phyloP scores from a whole-genome alignment of 2,113 vertebrate genomes.

The Chionodraco myersi region DNA sequence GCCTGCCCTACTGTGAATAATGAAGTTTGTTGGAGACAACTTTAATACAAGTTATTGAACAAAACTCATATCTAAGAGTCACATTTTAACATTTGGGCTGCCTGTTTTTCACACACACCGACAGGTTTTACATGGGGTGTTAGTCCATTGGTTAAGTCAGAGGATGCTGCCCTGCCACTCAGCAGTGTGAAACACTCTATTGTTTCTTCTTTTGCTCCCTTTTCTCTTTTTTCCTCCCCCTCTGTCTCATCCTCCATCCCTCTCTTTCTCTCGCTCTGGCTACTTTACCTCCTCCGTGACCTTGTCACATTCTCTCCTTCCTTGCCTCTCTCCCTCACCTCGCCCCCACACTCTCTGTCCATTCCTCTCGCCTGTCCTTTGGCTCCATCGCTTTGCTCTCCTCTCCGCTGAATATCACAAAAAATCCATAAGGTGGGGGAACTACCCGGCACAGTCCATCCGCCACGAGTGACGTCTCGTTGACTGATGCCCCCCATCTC shows the following conservation, averaged over 20 bases:
- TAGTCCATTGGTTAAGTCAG: constrained; percentile 41
- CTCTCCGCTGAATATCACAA: constrained; percentile 29
- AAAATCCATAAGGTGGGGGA: constrained; percentile 56
- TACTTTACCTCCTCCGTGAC: constrained; percentile 56
- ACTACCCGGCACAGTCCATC: constrained; percentile 42
- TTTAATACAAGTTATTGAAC: background rate
- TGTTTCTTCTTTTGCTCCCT: background rate
- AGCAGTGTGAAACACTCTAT: constrained; percentile 44
- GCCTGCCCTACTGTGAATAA: background rate
- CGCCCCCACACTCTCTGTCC: constrained; percentile 62
- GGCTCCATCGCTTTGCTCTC: constrained; percentile 46
- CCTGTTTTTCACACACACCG: constrained; percentile 22
- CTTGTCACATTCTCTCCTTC: constrained; percentile 65
- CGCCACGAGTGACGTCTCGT: constrained; percentile 25
- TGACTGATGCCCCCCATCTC: constrained; percentile 46
- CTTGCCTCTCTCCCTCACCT: constrained; percentile 53
- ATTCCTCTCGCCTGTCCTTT: constrained; percentile 55
- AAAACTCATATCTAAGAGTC: background rate
- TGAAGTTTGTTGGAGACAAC: background rate
- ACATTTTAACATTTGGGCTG: constrained; percentile 17
- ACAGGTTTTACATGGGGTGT: constrained; percentile 30
- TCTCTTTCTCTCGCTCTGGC: constrained; percentile 25
- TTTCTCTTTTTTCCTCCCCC: background rate
- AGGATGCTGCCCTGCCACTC: constrained; percentile 43
- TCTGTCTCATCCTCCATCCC: background rate